Evolutionary conservation across 1,140 invertebrate genomes (phyloP).

Genomic region (Trissolcus basalis): DNA sequence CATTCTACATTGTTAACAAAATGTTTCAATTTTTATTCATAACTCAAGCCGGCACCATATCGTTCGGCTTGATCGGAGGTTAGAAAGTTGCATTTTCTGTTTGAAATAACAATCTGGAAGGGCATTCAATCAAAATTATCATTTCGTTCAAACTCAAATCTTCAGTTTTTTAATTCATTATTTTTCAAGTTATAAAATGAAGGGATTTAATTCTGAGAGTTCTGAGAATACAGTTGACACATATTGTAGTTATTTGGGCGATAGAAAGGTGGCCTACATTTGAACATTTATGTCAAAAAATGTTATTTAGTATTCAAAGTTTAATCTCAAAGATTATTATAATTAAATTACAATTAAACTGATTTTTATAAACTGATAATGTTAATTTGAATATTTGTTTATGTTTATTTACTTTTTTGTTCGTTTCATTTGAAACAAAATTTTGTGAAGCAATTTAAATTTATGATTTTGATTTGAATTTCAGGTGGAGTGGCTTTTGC

Average conservation of each 20-base stretch:
- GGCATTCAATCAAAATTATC: neutral
- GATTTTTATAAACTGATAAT: too few relatives aligned
- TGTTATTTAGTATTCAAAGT: too few relatives aligned
- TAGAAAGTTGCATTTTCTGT: slow-evolving; percentile 18
- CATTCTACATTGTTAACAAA: neutral
- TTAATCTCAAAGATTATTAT: too few relatives aligned
- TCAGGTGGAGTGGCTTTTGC: slow-evolving; percentile 80
- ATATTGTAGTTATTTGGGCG: too few relatives aligned
- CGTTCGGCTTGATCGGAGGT: slow-evolving; percentile 18
- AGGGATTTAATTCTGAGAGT: too few relatives aligned
- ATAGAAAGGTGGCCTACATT: slow-evolving; percentile 3
- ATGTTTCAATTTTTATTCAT: slow-evolving; percentile 42
- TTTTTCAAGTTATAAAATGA: too few relatives aligned
- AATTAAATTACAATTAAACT: too few relatives aligned
- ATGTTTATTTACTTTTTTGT: too few relatives aligned
- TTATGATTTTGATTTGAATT: slow-evolving; percentile 55
- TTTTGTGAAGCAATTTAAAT: slow-evolving; percentile 8
- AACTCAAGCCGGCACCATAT: slow-evolving; percentile 11
- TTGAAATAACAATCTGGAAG: slow-evolving; percentile 6
- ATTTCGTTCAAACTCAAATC: neutral
- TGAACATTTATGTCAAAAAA: neutral
- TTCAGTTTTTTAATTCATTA: neutral
- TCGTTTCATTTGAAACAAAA: too few relatives aligned
- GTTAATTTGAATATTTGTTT: too few relatives aligned
- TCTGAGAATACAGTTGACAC: too few relatives aligned